A percentile compares a stretch with the other conserved stretches of the same genome.
phyloP scores from a whole-genome alignment of 2,888 invertebrate species.

The Matsumyia berberina region DNA sequence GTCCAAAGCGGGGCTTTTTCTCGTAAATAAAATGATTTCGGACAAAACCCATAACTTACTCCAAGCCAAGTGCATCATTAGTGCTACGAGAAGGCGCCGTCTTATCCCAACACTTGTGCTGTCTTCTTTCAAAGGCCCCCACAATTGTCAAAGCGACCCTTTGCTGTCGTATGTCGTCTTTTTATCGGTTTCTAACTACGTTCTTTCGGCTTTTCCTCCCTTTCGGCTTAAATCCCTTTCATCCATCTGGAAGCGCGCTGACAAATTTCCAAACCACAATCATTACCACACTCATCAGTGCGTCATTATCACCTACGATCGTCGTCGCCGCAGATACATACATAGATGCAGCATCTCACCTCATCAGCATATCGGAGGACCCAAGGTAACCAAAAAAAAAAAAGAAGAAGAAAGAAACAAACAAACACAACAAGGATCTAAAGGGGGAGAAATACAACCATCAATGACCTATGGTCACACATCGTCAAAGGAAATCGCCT shows the following conservation, averaged over 20 bases:
- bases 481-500: conserved; percentile 75
- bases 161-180: conserved; percentile 70
- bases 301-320: conserved; percentile 72
- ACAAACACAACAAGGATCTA: conserved; percentile 69
- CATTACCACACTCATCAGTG: conserved; percentile 73
- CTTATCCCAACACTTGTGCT: conserved; percentile 4
- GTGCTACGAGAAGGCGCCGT: conserved; percentile 58
- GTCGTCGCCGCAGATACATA: conserved; percentile 49
- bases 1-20: conserved; percentile 29
- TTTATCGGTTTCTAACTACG: conserved; percentile 58
- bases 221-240: conserved; percentile 59
- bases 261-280: conserved; percentile 71
- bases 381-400: conserved; percentile 27
- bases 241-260: conserved; percentile 56
- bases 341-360: conserved; percentile 58
- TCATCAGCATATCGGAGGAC: conserved; percentile 66
- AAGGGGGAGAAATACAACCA: conserved; percentile 42
- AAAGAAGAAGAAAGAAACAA: conserved; percentile 39
- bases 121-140: conserved; percentile 2
- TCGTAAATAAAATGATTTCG: conserved; percentile 49
- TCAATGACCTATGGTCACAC: conserved; percentile 76
- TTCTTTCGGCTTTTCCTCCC: conserved; percentile 15
- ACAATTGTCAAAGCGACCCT: conserved; percentile 48
- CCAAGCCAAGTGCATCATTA: conserved; percentile 57
- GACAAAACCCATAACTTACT: conserved; percentile 42